Conservation (phyloP, 2,888 invertebrate genomes). For the Drosophila falleni region DNA sequence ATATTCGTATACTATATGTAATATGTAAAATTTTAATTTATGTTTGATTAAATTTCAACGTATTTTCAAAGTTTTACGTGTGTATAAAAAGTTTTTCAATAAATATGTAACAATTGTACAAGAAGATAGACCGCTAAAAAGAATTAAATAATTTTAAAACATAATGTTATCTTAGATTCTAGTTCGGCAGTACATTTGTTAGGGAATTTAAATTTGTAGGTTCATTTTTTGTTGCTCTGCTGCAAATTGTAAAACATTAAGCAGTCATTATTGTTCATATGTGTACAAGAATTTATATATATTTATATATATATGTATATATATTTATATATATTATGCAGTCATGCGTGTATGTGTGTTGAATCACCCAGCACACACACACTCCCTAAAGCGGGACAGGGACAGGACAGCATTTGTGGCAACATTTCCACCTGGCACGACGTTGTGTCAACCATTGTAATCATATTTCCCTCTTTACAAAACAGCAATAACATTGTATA, state of each 20-base stretch:
- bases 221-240: background rate
- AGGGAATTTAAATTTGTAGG: background rate
- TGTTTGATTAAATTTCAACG: no score
- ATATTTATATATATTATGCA: background rate
- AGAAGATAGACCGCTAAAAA: no score
- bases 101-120: no score
- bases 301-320: background rate
- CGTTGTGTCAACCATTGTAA: conserved; percentile 70
- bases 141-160: no score
- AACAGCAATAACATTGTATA: conserved; percentile 46
- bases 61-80: no score
- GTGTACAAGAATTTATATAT: background rate
- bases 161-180: background rate
- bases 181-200: background rate
- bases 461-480: conserved; percentile 61
- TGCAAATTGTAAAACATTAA: conserved; percentile 11
- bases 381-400: background rate
- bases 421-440: conserved; percentile 61
- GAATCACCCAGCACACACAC: conserved; percentile 11
- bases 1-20: no score
- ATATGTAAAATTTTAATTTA: no score
- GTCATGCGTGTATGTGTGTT: conserved; percentile 4
- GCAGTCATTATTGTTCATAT: conserved; percentile 18
- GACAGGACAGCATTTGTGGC: conserved; percentile 36
- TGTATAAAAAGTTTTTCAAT: no score